Conservation (phyloP, 2,797 vertebrate species). For the Mus caroli region DNA sequence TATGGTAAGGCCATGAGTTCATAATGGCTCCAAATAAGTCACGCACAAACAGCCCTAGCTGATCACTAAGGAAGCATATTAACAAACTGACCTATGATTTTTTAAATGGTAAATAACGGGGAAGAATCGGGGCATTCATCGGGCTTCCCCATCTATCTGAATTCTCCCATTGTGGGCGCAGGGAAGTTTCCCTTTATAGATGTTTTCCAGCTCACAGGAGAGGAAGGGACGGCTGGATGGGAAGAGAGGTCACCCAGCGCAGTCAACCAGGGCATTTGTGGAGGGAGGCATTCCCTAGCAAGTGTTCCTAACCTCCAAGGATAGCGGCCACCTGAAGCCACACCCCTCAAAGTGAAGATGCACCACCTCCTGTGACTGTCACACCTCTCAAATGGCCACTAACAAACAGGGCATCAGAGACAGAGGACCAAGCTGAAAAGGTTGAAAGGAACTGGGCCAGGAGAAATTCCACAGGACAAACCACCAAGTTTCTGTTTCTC, state of each 20-base stretch:
- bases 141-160: constrained; percentile 70
- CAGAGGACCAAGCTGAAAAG: rapidly evolving
- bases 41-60: constrained; percentile 27
- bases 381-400: neutral
- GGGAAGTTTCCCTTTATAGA: constrained; percentile 78
- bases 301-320: neutral
- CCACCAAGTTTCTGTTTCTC: neutral
- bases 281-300: neutral
- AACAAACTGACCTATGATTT: constrained; percentile 74
- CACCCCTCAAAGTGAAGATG: no score
- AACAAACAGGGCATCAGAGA: neutral
- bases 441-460: neutral
- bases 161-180: constrained; percentile 76
- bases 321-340: no score
- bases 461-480: neutral
- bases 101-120: constrained; percentile 55
- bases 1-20: constrained; percentile 67
- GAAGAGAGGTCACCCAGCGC: constrained; percentile 25
- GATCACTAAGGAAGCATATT: constrained; percentile 31
- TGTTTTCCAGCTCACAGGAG: constrained; percentile 72
- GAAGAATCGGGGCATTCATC: constrained; percentile 79
- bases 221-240: constrained; percentile 32
- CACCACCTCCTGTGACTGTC: neutral
- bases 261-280: neutral
- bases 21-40: neutral